Conservation (phyloP, 2,888 invertebrate genomes). For the Euzophera pinguis region DNA sequence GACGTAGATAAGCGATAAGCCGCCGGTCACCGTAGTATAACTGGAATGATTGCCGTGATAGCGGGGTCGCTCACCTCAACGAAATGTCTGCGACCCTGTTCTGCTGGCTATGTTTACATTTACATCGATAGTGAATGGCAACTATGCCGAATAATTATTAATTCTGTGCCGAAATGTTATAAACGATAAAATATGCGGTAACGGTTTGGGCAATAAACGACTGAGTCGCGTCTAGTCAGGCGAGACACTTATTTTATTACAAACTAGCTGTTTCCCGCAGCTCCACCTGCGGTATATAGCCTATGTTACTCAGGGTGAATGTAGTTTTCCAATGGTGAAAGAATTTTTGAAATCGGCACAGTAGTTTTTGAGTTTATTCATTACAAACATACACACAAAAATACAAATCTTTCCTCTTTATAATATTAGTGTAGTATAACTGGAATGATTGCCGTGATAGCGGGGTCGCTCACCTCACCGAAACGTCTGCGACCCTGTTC, state of each 20-base stretch:
- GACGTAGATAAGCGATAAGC: conserved; percentile 45
- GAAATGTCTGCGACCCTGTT: conserved; percentile 65
- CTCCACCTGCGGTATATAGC: no score
- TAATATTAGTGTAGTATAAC: no score
- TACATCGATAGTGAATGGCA: conserved; percentile 22
- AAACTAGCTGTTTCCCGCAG: no score
- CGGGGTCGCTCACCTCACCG: conserved; percentile 67
- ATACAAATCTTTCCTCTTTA: no score
- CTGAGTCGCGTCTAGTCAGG: no score
- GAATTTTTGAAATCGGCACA: no score
- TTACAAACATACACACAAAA: no score
- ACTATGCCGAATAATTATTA: conserved; percentile 43
- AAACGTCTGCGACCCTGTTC: conserved; percentile 65
- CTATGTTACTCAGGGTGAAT: no score
- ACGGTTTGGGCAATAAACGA: no score
- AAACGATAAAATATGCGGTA: background rate
- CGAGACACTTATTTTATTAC: no score
- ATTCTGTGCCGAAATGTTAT: background rate
- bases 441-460: conserved; percentile 60
- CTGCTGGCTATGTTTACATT: conserved; percentile 47
- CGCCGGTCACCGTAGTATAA: conserved; percentile 29
- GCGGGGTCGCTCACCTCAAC: conserved; percentile 67
- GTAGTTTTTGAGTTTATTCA: no score
- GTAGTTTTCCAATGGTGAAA: no score
- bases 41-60: conserved; percentile 61